These are phyloP conservation scores for Lethenteron reissneri DNA, from an alignment of 2,113 vertebrate species.

Conservation along the genomic window DNA sequence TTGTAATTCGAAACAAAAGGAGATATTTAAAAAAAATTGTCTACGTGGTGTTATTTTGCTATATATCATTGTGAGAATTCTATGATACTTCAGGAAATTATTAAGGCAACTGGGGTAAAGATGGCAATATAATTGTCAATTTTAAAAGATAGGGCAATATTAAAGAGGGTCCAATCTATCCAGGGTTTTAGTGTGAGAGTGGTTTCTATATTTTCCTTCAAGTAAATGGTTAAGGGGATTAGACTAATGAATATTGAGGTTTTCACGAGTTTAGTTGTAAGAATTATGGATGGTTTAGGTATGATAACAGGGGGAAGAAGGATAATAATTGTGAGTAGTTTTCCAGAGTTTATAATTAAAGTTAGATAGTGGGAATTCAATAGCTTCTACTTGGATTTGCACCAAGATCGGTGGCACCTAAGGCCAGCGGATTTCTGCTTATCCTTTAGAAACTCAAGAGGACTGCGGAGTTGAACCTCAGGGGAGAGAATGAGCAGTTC, in stretches of 20 bases:
- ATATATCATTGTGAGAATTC: slow-evolving; percentile 14
- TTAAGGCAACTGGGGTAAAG: slow-evolving; percentile 12
- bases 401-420: no score
- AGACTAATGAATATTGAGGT: slow-evolving; percentile 5
- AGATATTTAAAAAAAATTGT: slow-evolving; percentile 13
- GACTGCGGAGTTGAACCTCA: no score
- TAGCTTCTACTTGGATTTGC: no score
- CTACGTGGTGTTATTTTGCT: slow-evolving; percentile 9
- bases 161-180: slow-evolving; percentile 6
- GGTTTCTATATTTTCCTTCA: slow-evolving; percentile 7
- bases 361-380: no score
- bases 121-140: slow-evolving; percentile 11
- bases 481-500: no score
- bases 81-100: slow-evolving; percentile 12
- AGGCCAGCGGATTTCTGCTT: no score
- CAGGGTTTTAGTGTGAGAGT: slow-evolving; percentile 7
- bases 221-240: slow-evolving; percentile 5
- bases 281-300: no score
- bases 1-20: slow-evolving; percentile 10
- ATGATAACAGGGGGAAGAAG: no score
- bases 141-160: slow-evolving; percentile 11
- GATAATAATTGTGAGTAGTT: no score
- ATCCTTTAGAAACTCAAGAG: no score
- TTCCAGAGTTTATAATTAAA: no score
- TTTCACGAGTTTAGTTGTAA: no score